phyloP scores from a whole-genome alignment of 2,888 invertebrate species.

The Trachelus stipa region DNA sequence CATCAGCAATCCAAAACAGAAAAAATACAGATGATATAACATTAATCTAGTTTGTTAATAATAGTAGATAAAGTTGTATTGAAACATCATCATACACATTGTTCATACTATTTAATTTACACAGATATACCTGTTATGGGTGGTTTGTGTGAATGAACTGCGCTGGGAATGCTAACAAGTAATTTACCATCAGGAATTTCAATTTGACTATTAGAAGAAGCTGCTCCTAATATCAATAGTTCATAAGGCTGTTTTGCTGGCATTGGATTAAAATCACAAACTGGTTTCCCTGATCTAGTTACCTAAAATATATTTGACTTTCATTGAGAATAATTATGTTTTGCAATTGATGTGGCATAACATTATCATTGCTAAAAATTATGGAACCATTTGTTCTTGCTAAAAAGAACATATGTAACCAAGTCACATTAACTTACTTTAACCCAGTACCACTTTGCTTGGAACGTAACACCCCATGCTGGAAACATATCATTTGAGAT shows the following conservation, averaged over 20 bases:
- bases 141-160: constrained; percentile 95
- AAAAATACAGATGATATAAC: background rate
- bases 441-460: constrained; percentile 89
- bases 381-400: background rate
- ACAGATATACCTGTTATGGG: constrained; percentile 76
- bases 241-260: constrained; percentile 91
- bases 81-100: constrained; percentile 30
- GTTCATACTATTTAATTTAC: constrained; percentile 7
- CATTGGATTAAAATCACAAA: constrained; percentile 76
- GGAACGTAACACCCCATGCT: constrained; percentile 78
- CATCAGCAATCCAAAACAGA: background rate
- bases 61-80: constrained; percentile 2
- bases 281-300: constrained; percentile 75
- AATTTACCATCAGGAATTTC: constrained; percentile 70
- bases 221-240: constrained; percentile 76
- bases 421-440: constrained; percentile 71
- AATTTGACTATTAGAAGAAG: constrained; percentile 54
- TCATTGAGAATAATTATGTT: constrained; percentile 7
- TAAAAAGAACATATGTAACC: background rate
- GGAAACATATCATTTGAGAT: constrained; percentile 81
- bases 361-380: constrained; percentile 1
- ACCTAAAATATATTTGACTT: constrained; percentile 66
- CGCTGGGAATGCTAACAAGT: constrained; percentile 88
- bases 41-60: background rate
- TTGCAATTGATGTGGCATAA: background rate